Conservation (phyloP, 1,140 invertebrate genomes). For the Drosophila tropicalis region DNA sequence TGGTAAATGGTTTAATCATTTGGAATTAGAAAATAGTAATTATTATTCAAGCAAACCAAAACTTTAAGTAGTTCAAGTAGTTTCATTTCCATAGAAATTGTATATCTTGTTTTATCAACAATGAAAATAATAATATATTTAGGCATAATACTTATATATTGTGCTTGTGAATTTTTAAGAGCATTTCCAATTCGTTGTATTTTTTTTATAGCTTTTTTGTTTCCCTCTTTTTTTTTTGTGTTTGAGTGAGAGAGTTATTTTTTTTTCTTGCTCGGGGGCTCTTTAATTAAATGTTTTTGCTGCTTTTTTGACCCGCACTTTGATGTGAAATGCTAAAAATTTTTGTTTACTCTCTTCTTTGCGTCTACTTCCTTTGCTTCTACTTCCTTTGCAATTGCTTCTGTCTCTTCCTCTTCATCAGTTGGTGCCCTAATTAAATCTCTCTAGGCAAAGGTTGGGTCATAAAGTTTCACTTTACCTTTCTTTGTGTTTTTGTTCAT, state of each 20-base stretch:
- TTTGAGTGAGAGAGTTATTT: no score
- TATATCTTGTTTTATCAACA: no score
- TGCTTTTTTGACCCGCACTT: conserved; percentile 31
- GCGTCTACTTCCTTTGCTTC: neutral
- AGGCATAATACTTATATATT: no score
- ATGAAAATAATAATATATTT: no score
- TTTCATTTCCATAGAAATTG: no score
- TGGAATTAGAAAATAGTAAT: no score
- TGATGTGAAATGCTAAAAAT: conserved; percentile 51
- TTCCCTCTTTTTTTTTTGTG: neutral
- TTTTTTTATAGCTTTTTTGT: neutral
- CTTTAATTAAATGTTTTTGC: conserved; percentile 51
- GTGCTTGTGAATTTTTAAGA: neutral
- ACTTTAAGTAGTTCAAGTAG: no score
- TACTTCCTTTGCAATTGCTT: no score
- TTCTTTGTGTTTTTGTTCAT: neutral
- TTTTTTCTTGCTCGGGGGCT: conserved; percentile 16
- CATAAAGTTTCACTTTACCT: conserved; percentile 6
- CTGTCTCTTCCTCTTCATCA: neutral
- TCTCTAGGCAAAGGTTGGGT: conserved; percentile 14
- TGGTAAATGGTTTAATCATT: no score
- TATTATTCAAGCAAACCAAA: no score
- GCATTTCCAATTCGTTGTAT: neutral
- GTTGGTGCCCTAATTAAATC: conserved; percentile 10
- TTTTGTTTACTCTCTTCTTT: conserved; percentile 2